Percentiles rank a stretch among this genome's conserved stretches.
Conservation (phyloP, 2,888 invertebrate genomes). For the Philereme vetulata region DNA sequence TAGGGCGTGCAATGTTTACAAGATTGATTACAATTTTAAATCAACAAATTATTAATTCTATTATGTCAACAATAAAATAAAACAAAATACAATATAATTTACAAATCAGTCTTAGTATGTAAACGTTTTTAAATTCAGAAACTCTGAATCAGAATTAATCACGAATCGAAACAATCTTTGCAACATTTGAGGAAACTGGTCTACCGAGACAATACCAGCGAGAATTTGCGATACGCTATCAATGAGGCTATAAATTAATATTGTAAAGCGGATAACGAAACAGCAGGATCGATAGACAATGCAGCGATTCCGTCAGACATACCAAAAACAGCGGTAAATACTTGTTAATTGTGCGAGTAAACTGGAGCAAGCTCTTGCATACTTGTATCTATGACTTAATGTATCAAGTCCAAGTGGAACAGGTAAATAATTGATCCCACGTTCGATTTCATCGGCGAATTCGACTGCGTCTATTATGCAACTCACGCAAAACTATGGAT, state of each 20-base stretch:
- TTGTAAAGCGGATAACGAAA: slow-evolving; percentile 43
- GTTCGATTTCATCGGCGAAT: slow-evolving; percentile 67
- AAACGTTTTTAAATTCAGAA: too few species aligned
- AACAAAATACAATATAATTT: too few species aligned
- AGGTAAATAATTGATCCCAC: slow-evolving; percentile 75
- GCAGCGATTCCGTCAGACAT: slow-evolving; percentile 39
- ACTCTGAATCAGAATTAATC: too few species aligned
- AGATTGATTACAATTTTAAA: too few species aligned
- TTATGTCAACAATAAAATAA: too few species aligned
- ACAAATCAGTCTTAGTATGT: too few species aligned
- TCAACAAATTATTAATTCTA: too few species aligned
- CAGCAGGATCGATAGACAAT: slow-evolving; percentile 45
- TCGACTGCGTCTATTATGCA: slow-evolving; percentile 52
- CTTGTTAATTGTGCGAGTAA: slow-evolving; percentile 58
- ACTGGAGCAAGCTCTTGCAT: slow-evolving; percentile 55
- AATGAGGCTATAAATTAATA: slow-evolving; percentile 56
- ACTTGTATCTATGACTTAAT: slow-evolving; percentile 57
- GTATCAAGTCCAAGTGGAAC: slow-evolving; percentile 49
- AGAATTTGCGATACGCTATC: slow-evolving; percentile 56
- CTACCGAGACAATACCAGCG: slow-evolving; percentile 42
- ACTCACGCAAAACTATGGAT: slow-evolving; percentile 51
- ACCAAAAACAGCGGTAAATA: slow-evolving; percentile 52
- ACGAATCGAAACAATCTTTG: slow-evolving; percentile 13
- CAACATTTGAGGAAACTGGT: slow-evolving; percentile 59
- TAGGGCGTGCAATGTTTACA: too few species aligned